Evolutionary conservation across 2,797 vertebrate genomes (phyloP).

Genomic region (Cyprinodon diabolis): DNA sequence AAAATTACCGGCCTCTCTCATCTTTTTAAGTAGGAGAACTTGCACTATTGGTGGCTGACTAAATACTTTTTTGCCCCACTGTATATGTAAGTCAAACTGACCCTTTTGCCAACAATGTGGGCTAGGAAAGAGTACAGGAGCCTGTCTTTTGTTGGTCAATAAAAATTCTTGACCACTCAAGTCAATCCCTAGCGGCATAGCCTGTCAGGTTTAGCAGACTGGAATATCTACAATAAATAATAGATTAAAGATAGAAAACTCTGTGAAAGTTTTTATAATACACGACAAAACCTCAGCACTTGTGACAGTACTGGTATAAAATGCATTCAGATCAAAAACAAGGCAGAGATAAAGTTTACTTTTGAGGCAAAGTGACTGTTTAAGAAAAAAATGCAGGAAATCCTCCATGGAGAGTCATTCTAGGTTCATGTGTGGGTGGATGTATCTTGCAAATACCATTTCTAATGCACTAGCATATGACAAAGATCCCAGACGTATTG

Average conservation of each 20-base stretch:
- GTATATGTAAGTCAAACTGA: conserved; percentile 26
- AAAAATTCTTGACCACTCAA: conserved; percentile 31
- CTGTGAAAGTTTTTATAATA: conserved; percentile 22
- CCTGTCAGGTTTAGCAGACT: conserved; percentile 13
- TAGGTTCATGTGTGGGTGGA: conserved; percentile 29
- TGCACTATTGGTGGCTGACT: too few relatives aligned
- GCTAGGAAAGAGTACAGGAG: conserved; percentile 28
- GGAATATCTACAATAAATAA: conserved; percentile 22
- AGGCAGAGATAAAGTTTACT: conserved; percentile 7
- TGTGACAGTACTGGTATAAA: conserved; percentile 16
- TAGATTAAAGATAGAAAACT: conserved; percentile 12
- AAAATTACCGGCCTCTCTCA: too few relatives aligned
- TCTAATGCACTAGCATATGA: conserved; percentile 1
- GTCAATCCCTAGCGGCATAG: background rate
- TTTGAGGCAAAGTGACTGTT: conserved; percentile 3
- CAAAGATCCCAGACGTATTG: background rate
- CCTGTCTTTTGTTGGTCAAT: conserved; percentile 32
- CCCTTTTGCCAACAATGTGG: conserved; percentile 40
- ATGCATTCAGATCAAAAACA: conserved; percentile 18
- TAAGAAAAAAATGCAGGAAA: conserved; percentile 7
- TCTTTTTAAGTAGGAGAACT: too few relatives aligned
- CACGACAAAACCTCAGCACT: conserved; percentile 5
- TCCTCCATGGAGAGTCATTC: conserved; percentile 4
- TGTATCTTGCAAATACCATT: conserved; percentile 3
- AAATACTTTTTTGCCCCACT: too few relatives aligned